These are phyloP conservation scores for Champsocephalus esox DNA, from an alignment of 2,797 vertebrate genomes.

Conservation along the genomic window DNA sequence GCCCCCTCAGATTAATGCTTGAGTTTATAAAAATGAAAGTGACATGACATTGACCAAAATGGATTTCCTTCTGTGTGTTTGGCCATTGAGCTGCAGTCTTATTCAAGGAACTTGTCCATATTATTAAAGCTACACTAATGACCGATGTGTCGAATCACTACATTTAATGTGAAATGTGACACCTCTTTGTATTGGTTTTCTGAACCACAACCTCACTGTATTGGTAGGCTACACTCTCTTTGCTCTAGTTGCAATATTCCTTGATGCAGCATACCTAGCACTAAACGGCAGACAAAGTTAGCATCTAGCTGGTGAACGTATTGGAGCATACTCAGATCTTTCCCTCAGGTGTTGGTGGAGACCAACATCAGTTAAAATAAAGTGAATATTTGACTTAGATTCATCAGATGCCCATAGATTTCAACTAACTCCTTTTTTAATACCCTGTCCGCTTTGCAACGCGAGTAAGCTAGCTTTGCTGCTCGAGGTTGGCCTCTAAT, in stretches of 20 bases:
- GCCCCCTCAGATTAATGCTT: neutral
- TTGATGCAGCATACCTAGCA: neutral
- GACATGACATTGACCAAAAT: neutral
- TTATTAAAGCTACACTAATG: conserved; percentile 8
- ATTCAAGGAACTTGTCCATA: conserved; percentile 9
- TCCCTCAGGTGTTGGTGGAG: no score
- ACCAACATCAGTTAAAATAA: no score
- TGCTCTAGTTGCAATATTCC: no score
- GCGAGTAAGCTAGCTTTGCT: no score
- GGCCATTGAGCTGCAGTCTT: neutral
- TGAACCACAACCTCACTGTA: neutral
- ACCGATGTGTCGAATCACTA: neutral
- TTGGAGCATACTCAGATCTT: no score
- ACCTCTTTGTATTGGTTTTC: neutral
- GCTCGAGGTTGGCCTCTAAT: no score
- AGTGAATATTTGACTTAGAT: no score
- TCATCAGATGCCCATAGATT: no score
- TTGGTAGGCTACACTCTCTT: neutral
- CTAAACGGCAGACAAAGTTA: neutral
- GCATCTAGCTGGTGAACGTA: no score
- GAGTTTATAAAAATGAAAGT: neutral
- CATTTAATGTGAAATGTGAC: no score
- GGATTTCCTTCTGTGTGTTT: neutral
- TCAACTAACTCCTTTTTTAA: no score
- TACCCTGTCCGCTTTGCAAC: no score